phyloP scores from a whole-genome alignment of 2,888 invertebrate genomes.

The Priocnemis perturbator region DNA sequence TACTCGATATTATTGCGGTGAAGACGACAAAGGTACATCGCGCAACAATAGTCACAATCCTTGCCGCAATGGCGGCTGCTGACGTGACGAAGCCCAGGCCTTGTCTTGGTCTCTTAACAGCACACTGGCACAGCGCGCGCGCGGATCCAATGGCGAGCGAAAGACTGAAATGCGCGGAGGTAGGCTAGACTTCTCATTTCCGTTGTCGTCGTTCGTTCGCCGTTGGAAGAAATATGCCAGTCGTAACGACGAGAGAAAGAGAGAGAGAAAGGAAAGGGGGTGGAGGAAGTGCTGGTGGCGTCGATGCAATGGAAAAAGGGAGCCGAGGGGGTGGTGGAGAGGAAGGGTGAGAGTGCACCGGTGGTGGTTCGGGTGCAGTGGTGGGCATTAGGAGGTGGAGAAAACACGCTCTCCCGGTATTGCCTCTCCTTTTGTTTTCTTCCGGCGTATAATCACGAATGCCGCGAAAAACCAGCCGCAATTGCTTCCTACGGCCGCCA shows the following conservation, averaged over 20 bases:
- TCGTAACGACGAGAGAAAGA: constrained; percentile 10
- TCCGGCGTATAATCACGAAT: constrained; percentile 50
- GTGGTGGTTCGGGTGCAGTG: too few species aligned
- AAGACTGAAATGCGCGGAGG: neutral
- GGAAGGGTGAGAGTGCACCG: neutral
- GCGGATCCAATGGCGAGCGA: constrained; percentile 4
- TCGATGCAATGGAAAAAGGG: neutral
- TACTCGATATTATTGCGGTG: constrained; percentile 5
- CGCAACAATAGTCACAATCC: neutral
- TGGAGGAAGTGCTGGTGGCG: neutral
- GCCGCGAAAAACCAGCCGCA: constrained; percentile 38
- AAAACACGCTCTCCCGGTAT: constrained; percentile 23
- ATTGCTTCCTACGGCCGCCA: constrained; percentile 24
- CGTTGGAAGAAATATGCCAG: constrained; percentile 35
- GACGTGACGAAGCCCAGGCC: neutral
- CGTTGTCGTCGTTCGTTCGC: constrained; percentile 12
- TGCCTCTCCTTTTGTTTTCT: constrained; percentile 42
- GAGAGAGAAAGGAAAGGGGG: too few species aligned
- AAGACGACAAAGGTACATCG: constrained; percentile 3
- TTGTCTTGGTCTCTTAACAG: too few species aligned
- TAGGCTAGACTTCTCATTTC: constrained; percentile 31
- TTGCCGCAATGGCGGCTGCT: neutral
- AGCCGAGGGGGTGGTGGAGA: neutral
- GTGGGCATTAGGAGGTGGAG: constrained; percentile 1
- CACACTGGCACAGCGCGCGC: too few species aligned